These are phyloP conservation scores for Nerophis ophidion DNA, from an alignment of 2,113 vertebrate genomes.

Conservation along the genomic window DNA sequence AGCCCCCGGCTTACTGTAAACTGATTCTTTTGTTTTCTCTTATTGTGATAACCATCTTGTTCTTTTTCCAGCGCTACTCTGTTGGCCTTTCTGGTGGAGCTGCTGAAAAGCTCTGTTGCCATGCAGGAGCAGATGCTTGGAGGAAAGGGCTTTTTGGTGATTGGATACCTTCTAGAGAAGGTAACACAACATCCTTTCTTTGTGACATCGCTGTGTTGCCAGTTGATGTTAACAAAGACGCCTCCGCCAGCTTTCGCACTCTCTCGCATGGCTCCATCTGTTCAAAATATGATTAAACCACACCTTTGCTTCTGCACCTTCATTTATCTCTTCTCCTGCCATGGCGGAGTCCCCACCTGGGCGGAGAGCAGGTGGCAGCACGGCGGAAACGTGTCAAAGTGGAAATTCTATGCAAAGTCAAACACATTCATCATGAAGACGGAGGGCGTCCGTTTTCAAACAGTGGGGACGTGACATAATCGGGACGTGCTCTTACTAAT, in stretches of 20 bases:
- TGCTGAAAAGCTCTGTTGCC: slow-evolving; percentile 95
- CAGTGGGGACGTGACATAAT: background rate
- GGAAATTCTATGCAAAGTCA: slow-evolving; percentile 31
- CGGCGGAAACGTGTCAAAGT: background rate
- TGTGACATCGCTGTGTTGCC: slow-evolving; percentile 59
- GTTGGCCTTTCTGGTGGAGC: slow-evolving; percentile 88
- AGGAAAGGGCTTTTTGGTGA: slow-evolving; percentile 94
- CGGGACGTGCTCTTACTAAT: no score
- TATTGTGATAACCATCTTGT: slow-evolving; percentile 31
- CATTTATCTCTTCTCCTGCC: slow-evolving; percentile 34
- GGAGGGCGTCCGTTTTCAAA: no score
- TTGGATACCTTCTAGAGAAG: slow-evolving; percentile 96
- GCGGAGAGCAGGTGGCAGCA: slow-evolving; percentile 44
- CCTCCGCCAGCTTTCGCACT: slow-evolving; percentile 53
- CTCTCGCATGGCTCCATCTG: slow-evolving; percentile 61
- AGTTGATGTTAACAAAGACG: slow-evolving; percentile 50
- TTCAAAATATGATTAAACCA: slow-evolving; percentile 58
- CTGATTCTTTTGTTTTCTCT: background rate
- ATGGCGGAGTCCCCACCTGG: slow-evolving; percentile 33
- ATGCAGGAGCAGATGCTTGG: slow-evolving; percentile 99
- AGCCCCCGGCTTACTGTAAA: background rate
- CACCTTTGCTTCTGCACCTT: slow-evolving; percentile 41
- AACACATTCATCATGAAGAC: slow-evolving; percentile 6
- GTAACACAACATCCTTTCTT: slow-evolving; percentile 62
- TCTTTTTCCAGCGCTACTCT: slow-evolving; percentile 81